Evolutionary conservation across 2,113 vertebrate species (phyloP).

Genomic region (Hucho hucho): DNA sequence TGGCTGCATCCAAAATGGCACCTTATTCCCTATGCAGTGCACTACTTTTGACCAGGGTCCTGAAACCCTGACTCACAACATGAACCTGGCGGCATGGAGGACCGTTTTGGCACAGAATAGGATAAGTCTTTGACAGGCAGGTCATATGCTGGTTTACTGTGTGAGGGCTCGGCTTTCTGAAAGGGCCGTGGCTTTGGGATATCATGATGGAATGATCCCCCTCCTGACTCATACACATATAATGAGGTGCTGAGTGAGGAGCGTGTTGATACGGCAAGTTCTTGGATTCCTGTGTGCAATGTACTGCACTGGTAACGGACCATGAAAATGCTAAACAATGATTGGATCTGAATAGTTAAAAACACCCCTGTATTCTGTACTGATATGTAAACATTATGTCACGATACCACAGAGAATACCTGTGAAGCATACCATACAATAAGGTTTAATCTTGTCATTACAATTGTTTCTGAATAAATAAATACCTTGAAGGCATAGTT

Average conservation of each 20-base stretch:
- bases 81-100: constrained; percentile 27
- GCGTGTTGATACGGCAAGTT: constrained; percentile 23
- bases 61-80: constrained; percentile 4
- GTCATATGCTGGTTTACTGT: background rate
- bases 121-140: background rate
- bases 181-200: constrained; percentile 16
- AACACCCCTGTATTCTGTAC: too few species aligned
- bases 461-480: background rate
- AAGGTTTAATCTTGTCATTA: too few species aligned
- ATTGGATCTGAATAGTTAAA: too few species aligned
- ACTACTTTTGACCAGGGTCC: background rate
- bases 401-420: too few species aligned
- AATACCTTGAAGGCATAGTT: constrained; percentile 92
- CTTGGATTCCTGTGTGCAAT: background rate
- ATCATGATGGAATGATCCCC: constrained; percentile 26
- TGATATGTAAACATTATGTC: constrained; percentile 8
- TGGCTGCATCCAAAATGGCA: too few species aligned
- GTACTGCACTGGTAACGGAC: too few species aligned
- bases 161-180: constrained; percentile 5
- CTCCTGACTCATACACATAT: constrained; percentile 30
- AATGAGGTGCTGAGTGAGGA: constrained; percentile 17
- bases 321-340: too few species aligned
- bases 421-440: background rate
- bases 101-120: constrained; percentile 4
- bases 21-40: too few species aligned